Percentiles rank a stretch among this genome's conserved stretches.
Evolutionary conservation across 2,113 vertebrate species (phyloP).

Genomic region (Myanophis thanlyinensis): DNA sequence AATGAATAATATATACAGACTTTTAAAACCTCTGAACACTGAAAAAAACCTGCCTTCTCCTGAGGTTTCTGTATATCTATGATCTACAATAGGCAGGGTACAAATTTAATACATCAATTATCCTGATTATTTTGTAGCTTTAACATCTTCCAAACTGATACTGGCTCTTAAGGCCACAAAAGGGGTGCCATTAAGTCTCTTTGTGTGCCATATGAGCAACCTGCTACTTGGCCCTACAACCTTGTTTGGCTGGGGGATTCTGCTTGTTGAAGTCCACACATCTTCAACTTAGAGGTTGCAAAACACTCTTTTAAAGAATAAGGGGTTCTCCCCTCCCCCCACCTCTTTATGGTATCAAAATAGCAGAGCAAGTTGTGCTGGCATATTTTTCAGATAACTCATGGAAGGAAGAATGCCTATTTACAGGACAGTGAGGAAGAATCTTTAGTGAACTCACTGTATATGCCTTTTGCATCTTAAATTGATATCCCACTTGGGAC

Average conservation of each 20-base stretch:
- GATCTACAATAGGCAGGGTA: not conserved
- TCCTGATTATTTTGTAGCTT: not conserved
- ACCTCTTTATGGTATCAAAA: not conserved
- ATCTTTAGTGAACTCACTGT: not conserved
- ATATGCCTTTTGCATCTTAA: not conserved
- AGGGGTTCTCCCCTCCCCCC: not conserved
- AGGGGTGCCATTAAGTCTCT: not conserved
- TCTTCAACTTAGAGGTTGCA: not conserved
- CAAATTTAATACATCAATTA: not conserved
- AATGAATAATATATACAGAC: not conserved
- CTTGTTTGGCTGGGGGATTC: not conserved
- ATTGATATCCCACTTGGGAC: not conserved
- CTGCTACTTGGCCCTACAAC: not conserved
- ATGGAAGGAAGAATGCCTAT: not conserved
- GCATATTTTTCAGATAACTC: not conserved
- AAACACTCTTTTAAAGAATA: not conserved
- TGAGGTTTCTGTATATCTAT: not conserved
- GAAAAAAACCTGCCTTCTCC: not conserved
- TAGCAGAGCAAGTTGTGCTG: not conserved
- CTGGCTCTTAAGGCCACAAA: not conserved
- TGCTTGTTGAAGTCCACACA: not conserved
- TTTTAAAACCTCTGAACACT: not conserved
- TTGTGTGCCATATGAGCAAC: not conserved
- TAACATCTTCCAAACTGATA: not conserved
- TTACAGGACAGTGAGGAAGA: not conserved